These are phyloP conservation scores for Sinocyclocheilus grahami DNA, from an alignment of 2,113 vertebrate species.

Conservation along the genomic window DNA sequence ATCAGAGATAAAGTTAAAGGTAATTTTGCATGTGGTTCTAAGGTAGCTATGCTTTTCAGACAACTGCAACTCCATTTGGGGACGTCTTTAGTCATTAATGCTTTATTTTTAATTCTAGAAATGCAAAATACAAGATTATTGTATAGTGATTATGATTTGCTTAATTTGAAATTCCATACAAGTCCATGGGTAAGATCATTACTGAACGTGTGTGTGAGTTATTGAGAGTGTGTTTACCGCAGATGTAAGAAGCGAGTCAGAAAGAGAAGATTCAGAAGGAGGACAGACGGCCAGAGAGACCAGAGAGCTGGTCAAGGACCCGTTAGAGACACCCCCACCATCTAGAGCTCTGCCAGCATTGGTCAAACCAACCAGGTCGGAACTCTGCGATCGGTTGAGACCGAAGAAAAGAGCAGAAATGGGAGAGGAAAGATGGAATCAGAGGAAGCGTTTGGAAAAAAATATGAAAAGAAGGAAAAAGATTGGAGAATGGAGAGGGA, in stretches of 20 bases:
- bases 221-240: slow-evolving; percentile 78
- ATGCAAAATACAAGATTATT: not conserved
- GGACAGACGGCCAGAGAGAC: slow-evolving; percentile 88
- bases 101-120: not conserved
- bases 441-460: slow-evolving; percentile 4
- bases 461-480: slow-evolving; percentile 19
- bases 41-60: not conserved
- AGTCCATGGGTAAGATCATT: not conserved
- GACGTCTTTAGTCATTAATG: not conserved
- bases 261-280: slow-evolving; percentile 90
- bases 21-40: not conserved
- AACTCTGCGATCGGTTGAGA: slow-evolving; percentile 82
- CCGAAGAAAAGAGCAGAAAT: slow-evolving; percentile 77
- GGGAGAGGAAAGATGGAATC: slow-evolving; percentile 55
- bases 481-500: slow-evolving; percentile 8
- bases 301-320: slow-evolving; percentile 84
- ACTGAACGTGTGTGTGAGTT: not conserved
- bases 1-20: not conserved
- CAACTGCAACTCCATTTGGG: not conserved
- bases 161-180: not conserved
- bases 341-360: slow-evolving; percentile 79
- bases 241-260: slow-evolving; percentile 89
- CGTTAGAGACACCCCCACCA: slow-evolving; percentile 83
- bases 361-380: slow-evolving; percentile 80
- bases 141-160: not conserved